phyloP scores from a whole-genome alignment of 2,113 vertebrate genomes.

The Myodes glareolus region DNA sequence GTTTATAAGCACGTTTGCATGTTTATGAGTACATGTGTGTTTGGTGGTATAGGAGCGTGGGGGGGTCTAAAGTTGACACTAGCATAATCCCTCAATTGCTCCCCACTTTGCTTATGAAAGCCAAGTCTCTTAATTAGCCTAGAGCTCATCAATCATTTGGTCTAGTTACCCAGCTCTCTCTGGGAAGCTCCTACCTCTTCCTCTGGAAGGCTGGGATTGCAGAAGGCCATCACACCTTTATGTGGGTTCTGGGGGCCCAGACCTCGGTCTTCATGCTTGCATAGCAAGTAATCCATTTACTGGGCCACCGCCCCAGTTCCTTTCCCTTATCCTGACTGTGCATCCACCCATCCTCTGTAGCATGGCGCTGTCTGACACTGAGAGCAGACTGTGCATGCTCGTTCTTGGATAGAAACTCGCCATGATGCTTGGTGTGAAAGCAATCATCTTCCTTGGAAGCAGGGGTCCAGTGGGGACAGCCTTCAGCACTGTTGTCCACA shows the following conservation, averaged over 20 bases:
- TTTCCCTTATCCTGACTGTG: background rate
- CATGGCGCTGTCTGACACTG: rapidly evolving
- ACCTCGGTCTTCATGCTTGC: background rate
- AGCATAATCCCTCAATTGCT: background rate
- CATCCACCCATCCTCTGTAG: background rate
- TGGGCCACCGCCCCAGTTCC: rapidly evolving
- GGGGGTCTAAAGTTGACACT: background rate
- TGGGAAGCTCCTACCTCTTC: background rate
- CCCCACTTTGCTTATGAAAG: no score
- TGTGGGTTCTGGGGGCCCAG: background rate
- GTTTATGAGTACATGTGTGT: background rate
- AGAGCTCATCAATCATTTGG: background rate
- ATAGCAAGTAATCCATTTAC: background rate
- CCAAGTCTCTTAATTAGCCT: no score
- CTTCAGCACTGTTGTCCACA: rapidly evolving
- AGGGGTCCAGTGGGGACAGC: rapidly evolving
- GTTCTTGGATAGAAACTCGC: rapidly evolving
- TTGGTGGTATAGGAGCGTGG: background rate
- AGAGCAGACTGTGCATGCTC: background rate
- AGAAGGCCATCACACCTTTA: background rate
- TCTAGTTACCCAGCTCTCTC: background rate
- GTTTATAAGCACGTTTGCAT: no score
- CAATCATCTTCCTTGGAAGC: background rate
- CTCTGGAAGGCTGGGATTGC: background rate
- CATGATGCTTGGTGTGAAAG: rapidly evolving